Conservation (phyloP, 2,888 invertebrate species). For the Sphaeridia pumilis region DNA sequence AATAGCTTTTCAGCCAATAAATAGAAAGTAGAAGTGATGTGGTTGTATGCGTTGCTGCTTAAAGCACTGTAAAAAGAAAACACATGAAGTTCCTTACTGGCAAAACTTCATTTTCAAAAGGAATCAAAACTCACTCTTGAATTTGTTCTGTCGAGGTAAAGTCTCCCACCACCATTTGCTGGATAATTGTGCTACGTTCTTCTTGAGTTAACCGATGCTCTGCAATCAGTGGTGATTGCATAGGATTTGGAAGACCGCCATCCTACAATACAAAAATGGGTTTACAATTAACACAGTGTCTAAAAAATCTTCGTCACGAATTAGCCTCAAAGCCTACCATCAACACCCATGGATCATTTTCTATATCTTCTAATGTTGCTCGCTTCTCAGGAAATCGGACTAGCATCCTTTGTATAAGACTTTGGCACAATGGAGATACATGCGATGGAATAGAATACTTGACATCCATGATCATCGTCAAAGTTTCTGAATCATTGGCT, state of each 20-base stretch:
- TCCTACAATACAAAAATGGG: too few relatives aligned
- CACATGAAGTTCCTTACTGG: too few relatives aligned
- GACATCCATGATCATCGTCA: conserved; percentile 99
- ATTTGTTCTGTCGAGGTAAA: conserved; percentile 92
- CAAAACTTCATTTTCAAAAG: too few relatives aligned
- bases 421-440: conserved; percentile 73
- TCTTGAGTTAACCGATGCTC: conserved; percentile 82
- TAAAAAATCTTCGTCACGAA: too few relatives aligned
- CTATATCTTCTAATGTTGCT: conserved; percentile 76
- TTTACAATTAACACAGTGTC: too few relatives aligned
- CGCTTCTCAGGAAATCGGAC: conserved; percentile 85
- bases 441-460: conserved; percentile 85
- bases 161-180: conserved; percentile 90
- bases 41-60: conserved; percentile 92
- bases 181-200: conserved; percentile 79
- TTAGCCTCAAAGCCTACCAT: too few relatives aligned
- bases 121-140: conserved; percentile 59
- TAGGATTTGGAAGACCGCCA: conserved; percentile 13
- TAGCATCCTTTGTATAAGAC: conserved; percentile 82
- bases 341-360: conserved; percentile 73
- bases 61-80: conserved; percentile 53
- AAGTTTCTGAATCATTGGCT: conserved; percentile 97
- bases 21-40: conserved; percentile 96
- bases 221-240: conserved; percentile 65
- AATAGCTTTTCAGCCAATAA: conserved; percentile 87